Evolutionary conservation across 2,888 invertebrate species (phyloP), one percentile per base, ranked within the genome.

Genomic region (Oxycera nigricornis): DNA sequence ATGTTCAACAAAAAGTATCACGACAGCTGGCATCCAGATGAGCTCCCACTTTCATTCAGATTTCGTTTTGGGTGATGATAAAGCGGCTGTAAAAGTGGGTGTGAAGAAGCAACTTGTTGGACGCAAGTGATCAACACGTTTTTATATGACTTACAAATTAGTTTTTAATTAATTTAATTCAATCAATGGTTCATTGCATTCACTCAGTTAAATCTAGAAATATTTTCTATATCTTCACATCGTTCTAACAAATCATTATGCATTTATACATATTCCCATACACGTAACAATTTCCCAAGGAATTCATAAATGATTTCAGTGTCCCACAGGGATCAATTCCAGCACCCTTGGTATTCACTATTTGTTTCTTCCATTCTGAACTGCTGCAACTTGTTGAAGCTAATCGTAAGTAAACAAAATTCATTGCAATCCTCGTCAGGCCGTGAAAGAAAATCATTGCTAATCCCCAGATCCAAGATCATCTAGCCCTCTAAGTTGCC

Each of bases 261-360:
- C 46, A 46, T 7, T 2, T 46, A 46, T 2, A 46, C 46, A 46
- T 46, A 46, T 46, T 46, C 46, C 46, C 46, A 46, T 46, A 46
- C 11, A n/a, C 46, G 46, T 46, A 46, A 46, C 46, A 46, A n/a
- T 46, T 46, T 14, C 46, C 11, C 46, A 11, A 46, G 46, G 39
- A 39, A 39, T 46, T 0, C 68, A 68, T 68, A 26, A 52, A 70
- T 31, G 35, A 52, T 52, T 50, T 20, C 14, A 31, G 30, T 14
- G 55, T 55, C 35, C 70, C 70, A 31, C 70, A 70, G 70, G 70
- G 70, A 70, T 70, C 70, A 52, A 70, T 50, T 68, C 70, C 14
- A 28, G 6, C n/a, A 20, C 46, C 46, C 68, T 9, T 30, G 11
- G 26, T 20, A 35, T 41, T 65, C 28, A 22, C 22, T 55, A 30